phyloP scores from a whole-genome alignment of 1,140 invertebrate species.

The Drosophila suzukii region DNA sequence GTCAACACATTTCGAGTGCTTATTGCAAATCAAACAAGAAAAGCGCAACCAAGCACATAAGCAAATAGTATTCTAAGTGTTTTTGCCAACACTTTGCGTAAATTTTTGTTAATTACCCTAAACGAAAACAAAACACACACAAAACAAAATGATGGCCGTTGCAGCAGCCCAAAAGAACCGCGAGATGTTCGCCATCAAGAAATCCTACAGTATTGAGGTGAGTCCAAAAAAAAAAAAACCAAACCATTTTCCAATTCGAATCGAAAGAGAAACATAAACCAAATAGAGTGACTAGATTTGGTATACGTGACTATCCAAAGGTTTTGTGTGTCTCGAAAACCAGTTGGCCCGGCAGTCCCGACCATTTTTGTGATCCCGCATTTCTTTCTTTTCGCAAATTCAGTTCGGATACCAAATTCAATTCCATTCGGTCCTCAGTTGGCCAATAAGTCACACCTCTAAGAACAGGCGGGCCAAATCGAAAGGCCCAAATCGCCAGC shows the following conservation, averaged over 20 bases:
- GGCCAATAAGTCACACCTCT: constrained; percentile 37
- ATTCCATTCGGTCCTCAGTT: constrained; percentile 20
- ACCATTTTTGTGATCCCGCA: constrained; percentile 14
- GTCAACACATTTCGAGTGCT: constrained; percentile 80
- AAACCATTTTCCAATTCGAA: constrained; percentile 4
- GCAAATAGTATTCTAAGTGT: constrained; percentile 79
- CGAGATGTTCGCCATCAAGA: constrained; percentile 97
- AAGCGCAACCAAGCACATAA: constrained; percentile 39
- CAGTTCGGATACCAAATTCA: constrained; percentile 1
- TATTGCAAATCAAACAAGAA: constrained; percentile 63
- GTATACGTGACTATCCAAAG: constrained; percentile 73
- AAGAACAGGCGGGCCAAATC: constrained; percentile 47
- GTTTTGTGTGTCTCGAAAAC: constrained; percentile 32
- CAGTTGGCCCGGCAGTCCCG: background rate
- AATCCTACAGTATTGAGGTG: constrained; percentile 98
- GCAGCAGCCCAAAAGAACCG: constrained; percentile 95
- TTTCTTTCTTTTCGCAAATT: constrained; percentile 34
- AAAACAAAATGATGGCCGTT: constrained; percentile 90
- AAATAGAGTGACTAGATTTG: constrained; percentile 24
- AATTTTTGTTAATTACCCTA: constrained; percentile 68
- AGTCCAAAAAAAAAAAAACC: constrained; percentile 83
- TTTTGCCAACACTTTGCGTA: constrained; percentile 65
- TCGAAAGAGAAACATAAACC: constrained; percentile 3
- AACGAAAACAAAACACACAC: constrained; percentile 47
- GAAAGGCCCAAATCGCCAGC: constrained; percentile 11